Conservation (phyloP, 2,113 vertebrate species). For the Sphaerodactylus townsendi region DNA sequence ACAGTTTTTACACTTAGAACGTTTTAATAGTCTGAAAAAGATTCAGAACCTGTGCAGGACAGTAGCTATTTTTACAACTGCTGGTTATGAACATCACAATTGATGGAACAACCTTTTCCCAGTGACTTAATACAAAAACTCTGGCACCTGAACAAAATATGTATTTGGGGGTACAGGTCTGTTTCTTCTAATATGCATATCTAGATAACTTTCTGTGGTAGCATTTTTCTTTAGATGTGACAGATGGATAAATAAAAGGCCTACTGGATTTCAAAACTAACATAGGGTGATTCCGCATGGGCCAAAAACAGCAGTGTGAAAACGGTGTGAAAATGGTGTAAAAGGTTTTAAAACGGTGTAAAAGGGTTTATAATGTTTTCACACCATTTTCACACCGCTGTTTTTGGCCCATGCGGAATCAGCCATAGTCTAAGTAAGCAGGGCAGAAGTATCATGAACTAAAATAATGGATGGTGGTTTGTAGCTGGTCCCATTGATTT, state of each 20-base stretch:
- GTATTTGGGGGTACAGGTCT: background rate
- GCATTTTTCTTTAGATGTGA: background rate
- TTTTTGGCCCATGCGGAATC: too few relatives aligned
- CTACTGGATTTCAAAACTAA: background rate
- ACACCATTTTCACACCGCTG: too few relatives aligned
- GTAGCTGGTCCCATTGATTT: background rate
- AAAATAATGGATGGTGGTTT: background rate
- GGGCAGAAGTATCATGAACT: background rate
- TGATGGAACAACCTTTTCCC: background rate
- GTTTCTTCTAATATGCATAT: background rate
- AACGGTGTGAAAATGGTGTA: too few relatives aligned
- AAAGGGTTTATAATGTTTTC: too few relatives aligned
- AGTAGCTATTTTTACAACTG: background rate
- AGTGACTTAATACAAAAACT: background rate
- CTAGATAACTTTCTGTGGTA: background rate
- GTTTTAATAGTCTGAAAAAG: background rate
- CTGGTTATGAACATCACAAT: background rate
- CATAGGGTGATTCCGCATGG: too few relatives aligned
- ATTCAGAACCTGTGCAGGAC: background rate
- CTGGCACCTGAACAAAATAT: background rate
- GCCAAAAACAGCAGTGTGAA: too few relatives aligned
- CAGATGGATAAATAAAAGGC: background rate
- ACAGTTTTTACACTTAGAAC: background rate
- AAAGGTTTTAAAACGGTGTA: too few relatives aligned
- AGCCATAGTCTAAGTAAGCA: background rate